phyloP scores from a whole-genome alignment of 1,140 invertebrate genomes.

The Anastatus disparis region DNA sequence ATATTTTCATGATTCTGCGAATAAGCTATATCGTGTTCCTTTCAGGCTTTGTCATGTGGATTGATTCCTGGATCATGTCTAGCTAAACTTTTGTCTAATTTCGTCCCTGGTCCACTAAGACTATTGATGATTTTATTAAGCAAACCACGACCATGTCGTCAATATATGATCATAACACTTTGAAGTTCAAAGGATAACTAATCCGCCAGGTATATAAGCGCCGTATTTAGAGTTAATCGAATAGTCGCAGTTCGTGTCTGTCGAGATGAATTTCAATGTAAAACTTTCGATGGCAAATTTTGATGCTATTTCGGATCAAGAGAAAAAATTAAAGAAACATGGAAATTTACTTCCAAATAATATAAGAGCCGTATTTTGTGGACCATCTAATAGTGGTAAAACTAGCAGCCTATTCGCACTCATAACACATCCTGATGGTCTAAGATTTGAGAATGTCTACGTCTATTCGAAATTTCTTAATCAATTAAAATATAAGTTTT shows the following conservation, averaged over 20 bases:
- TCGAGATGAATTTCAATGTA: conserved; percentile 40
- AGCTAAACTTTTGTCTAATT: conserved; percentile 45
- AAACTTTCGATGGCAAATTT: conserved; percentile 36
- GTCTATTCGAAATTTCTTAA: background rate
- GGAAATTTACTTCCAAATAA: conserved; percentile 48
- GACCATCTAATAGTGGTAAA: conserved; percentile 55
- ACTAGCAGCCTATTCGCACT: conserved; percentile 54
- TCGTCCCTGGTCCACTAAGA: conserved; percentile 48
- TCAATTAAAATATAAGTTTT: background rate
- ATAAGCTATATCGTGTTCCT: conserved; percentile 39
- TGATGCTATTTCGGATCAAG: conserved; percentile 16
- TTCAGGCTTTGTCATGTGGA: conserved; percentile 50
- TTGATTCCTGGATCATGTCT: conserved; percentile 51
- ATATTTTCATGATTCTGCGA: conserved; percentile 29
- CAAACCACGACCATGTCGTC: background rate
- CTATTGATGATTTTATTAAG: conserved; percentile 48
- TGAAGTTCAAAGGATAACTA: background rate
- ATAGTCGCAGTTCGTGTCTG: background rate
- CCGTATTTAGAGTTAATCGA: background rate
- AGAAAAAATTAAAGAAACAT: conserved; percentile 41
- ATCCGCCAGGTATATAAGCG: conserved; percentile 20
- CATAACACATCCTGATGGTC: conserved; percentile 52
- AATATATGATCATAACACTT: background rate
- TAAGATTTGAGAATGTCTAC: too few relatives aligned
- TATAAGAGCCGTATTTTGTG: conserved; percentile 48